A percentile compares a stretch with the other conserved stretches of the same genome.
Conservation (phyloP, 2,113 vertebrate species). For the Mixornis gularis region DNA sequence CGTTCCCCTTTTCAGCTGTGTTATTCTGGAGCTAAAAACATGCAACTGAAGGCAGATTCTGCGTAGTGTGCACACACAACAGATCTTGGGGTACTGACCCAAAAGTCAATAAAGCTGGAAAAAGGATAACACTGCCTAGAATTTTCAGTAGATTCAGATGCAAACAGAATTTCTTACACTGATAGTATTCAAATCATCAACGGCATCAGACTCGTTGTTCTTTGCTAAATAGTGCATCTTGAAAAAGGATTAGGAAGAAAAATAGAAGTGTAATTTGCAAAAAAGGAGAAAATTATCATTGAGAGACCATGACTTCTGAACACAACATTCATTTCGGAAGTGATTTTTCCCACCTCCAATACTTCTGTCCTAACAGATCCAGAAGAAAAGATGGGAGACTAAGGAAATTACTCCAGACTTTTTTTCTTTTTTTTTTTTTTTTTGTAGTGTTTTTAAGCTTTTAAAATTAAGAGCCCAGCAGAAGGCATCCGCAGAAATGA, state of each 20-base stretch:
- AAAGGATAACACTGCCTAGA: background rate
- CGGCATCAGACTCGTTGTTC: background rate
- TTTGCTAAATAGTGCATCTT: background rate
- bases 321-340: background rate
- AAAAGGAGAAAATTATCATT: background rate
- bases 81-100: background rate
- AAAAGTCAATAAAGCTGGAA: background rate
- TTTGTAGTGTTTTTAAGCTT: too few relatives aligned
- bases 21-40: background rate
- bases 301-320: background rate
- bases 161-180: background rate
- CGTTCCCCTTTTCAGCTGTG: background rate
- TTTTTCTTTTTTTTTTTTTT: fast-evolving
- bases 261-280: background rate
- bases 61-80: background rate
- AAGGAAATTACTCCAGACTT: background rate
- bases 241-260: background rate
- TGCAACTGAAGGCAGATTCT: background rate
- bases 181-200: background rate
- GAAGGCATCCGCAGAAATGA: too few relatives aligned
- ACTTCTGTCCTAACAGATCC: background rate
- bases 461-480: too few relatives aligned
- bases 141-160: background rate
- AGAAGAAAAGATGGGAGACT: background rate
- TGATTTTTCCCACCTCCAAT: background rate